Evolutionary conservation across 2,888 invertebrate species (phyloP).

Genomic region (Drosophila picticornis): DNA sequence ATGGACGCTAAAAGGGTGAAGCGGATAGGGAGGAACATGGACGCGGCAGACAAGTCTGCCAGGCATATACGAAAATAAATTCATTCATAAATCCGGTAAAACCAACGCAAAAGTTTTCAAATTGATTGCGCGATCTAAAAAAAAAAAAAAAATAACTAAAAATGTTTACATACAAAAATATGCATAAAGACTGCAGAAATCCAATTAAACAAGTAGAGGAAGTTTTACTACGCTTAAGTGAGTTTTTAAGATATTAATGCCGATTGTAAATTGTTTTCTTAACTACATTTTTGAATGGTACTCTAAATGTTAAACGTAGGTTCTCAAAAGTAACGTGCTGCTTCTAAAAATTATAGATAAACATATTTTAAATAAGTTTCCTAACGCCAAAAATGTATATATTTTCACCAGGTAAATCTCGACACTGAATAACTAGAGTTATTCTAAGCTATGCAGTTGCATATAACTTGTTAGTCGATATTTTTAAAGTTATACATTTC

Average conservation of each 20-base stretch:
- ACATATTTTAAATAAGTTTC: rapidly evolving
- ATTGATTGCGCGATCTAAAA: constrained; percentile 73
- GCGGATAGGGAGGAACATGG: constrained; percentile 9
- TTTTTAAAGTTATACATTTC: neutral
- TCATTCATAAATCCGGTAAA: constrained; percentile 81
- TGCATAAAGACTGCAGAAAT: constrained; percentile 33
- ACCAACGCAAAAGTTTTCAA: constrained; percentile 78
- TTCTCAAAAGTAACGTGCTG: neutral
- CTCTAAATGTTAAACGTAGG: neutral
- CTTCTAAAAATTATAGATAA: neutral
- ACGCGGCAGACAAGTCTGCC: constrained; percentile 72
- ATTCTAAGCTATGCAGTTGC: neutral
- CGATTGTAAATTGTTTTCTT: neutral
- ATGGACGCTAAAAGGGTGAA: constrained; percentile 24
- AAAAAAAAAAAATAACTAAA: constrained; percentile 35
- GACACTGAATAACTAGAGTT: neutral
- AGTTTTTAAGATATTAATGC: neutral
- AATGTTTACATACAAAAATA: constrained; percentile 38
- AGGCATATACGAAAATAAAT: constrained; percentile 74
- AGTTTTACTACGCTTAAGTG: constrained; percentile 20
- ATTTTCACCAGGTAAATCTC: rapidly evolving
- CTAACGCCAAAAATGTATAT: neutral
- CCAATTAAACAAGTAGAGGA: neutral
- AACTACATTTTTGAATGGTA: neutral
- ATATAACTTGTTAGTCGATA: neutral